These are phyloP conservation scores for Champsocephalus gunnari DNA, from an alignment of 2,797 vertebrate genomes.

Conservation along the genomic window DNA sequence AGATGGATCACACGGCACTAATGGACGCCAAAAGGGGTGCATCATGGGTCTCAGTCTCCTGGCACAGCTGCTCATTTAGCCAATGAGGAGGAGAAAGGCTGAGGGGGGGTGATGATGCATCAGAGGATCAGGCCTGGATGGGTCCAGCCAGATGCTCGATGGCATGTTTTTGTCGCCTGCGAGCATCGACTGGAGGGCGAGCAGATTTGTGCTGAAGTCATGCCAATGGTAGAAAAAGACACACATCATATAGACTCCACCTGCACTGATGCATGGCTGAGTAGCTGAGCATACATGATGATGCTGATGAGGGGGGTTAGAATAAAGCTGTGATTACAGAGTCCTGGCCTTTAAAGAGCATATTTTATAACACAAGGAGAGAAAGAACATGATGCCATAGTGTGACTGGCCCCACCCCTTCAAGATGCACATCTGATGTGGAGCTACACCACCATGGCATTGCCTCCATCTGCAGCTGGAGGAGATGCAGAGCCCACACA, in stretches of 20 bases:
- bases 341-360: constrained; percentile 6
- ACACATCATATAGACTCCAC: constrained; percentile 18
- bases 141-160: constrained; percentile 58
- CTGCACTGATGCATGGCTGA: constrained; percentile 30
- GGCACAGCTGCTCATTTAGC: constrained; percentile 78
- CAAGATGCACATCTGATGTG: constrained; percentile 62
- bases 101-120: constrained; percentile 23
- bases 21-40: constrained; percentile 77
- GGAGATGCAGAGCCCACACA: constrained; percentile 29
- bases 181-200: constrained; percentile 18
- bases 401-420: constrained; percentile 74
- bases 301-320: constrained; percentile 5
- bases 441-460: constrained; percentile 49
- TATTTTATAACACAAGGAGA: constrained; percentile 25
- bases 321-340: constrained; percentile 14
- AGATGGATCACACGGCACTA: constrained; percentile 79
- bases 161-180: constrained; percentile 35
- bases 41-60: constrained; percentile 73
- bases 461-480: constrained; percentile 58
- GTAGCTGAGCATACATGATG: constrained; percentile 12
- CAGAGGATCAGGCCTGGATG: constrained; percentile 58
- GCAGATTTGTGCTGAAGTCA: constrained; percentile 12
- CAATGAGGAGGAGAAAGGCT: constrained; percentile 63
- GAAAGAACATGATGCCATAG: constrained; percentile 47
- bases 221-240: not conserved